A percentile compares a stretch with the other conserved stretches of the same genome.
Conservation (phyloP, 2,113 vertebrate genomes). For the Notiomystis cincta region DNA sequence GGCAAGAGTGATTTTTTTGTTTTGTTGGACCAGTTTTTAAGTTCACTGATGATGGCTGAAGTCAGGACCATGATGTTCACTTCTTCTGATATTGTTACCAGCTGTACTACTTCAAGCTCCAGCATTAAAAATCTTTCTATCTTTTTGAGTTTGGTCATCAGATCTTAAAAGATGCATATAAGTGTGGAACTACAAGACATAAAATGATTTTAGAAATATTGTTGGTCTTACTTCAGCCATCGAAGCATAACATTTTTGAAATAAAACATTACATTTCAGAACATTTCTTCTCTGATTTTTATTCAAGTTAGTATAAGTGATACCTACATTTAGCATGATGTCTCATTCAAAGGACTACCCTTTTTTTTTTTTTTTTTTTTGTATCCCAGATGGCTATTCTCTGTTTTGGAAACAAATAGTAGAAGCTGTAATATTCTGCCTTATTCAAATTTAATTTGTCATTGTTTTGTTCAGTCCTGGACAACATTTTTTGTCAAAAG, state of each 20-base stretch:
- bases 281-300: neutral
- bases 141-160: neutral
- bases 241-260: neutral
- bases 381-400: neutral
- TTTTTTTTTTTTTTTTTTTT: neutral
- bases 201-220: neutral
- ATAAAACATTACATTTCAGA: neutral
- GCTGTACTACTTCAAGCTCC: neutral
- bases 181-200: neutral
- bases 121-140: neutral
- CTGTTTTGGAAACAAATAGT: neutral
- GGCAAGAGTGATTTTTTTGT: neutral
- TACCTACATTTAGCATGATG: neutral
- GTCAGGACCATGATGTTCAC: neutral
- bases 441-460: neutral
- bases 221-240: neutral
- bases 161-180: neutral
- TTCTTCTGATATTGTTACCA: neutral
- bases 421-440: neutral
- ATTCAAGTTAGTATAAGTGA: neutral
- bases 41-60: neutral
- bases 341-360: neutral
- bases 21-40: neutral
- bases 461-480: neutral
- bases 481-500: neutral